Base-by-base conservation (phyloP, 2,797 vertebrate species). In the Melopsittacus undulatus region DNA sequence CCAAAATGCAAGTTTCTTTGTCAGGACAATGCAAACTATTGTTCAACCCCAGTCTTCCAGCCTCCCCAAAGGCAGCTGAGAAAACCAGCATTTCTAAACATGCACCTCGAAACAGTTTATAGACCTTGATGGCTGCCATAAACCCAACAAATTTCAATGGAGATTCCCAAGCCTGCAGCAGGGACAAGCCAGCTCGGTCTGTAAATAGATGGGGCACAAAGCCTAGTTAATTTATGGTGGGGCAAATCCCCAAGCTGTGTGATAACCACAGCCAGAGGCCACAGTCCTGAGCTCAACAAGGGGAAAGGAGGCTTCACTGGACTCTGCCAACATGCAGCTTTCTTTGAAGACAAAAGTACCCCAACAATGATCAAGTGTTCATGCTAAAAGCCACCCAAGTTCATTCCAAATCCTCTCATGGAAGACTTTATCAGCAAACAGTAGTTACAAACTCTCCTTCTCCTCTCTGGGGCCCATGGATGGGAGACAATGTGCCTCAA, bases 381-480 rank as follows among this genome's bases (percentile, higher is more conserved):
- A 0, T 8, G 38, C 48, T 81, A 63, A 8, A 88, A 88, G 79
- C 62, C 69, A 75, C 36, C 20, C 57, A 36, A 27, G 20, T 67
- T 83, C 4, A 11, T 73, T 64, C 70, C 86, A 95, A 92, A 73
- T 23, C 9, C 38, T 73, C 10, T 27, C 48, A 90, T 0, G 0
- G 54, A 94, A 85, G 77, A 82, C 36, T 76, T 38, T 81, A 90
- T 30, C 32, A 57, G 32, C 80, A 9, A 82, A 73, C 57, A 74
- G 83, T 20, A 66, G 78, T 80, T 82, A 45, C 36, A 87, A 82
- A 34, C 38, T 27, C 46, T n/a, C 11, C 1, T 42, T 17, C 48
- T 78, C 59, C 36, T 72, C 76, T 79, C 81, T 54, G 27, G 74
- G 78, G 68, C 51, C 52, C 68, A 46, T 13, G 43, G 69, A 46